Base-by-base conservation (phyloP, 2,888 invertebrate species). In the Hoplodrina ambigua region DNA sequence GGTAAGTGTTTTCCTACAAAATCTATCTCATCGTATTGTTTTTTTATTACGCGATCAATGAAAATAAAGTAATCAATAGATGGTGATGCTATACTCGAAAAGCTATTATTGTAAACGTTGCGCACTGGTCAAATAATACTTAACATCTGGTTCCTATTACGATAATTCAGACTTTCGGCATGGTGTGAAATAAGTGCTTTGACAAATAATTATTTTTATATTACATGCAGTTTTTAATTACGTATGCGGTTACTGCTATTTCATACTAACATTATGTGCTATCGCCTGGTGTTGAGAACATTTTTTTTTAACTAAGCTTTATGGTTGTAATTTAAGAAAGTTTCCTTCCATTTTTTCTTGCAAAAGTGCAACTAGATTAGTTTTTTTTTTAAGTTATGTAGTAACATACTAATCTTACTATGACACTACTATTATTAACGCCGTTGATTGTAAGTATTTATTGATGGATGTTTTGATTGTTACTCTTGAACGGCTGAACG, bases 1-100 rank as follows among this genome's bases (percentile, higher is more conserved):
- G 54, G 78, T 78, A 50, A 75, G 78, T 80, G 57, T 64, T 59
- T 75, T 75, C 25, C 2, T 72, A 20, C 8, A 10, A 7, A 53
- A 46, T 49, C 20, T 50, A 52, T 11, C 41, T 1, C 19, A 60
- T 60, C 70, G 53, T 37, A 52, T 5, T 49, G 54, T 75, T 63
- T 63, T 33, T 63, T 44, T 46, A 41, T 15, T 50, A 44, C n/a
- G 57, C 57, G 44, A 59, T 65, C 57, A 55, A 62, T 62, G 33
- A 64, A 70, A 80, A 49, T 70, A 79, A 44, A 53, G 20, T 56
- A 53, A 60, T 59, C 25, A 49, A 49, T 64, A 44, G 60, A 50
- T 49, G 25, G 10, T 19, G 15, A 41, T 2, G 50, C 37, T 71
- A 49, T 54, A n/a, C 7, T 52, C 4, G 0, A 63, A 55, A 13